Percentiles rank a stretch among this genome's conserved stretches.
Evolutionary conservation across 2,113 vertebrate species (phyloP).

Genomic region (Terrapene triunguis): DNA sequence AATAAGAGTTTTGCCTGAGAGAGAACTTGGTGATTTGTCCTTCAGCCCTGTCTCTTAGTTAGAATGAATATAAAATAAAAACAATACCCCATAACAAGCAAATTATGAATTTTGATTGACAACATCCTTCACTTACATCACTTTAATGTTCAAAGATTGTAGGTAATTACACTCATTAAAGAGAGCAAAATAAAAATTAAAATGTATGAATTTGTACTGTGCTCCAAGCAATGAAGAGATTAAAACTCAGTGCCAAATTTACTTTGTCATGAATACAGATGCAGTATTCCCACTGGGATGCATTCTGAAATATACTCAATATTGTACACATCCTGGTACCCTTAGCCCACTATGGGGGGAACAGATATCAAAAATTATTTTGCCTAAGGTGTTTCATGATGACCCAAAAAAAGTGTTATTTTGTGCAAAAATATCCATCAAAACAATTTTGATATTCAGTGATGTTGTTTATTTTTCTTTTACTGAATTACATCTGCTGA

Average conservation of each 20-base stretch:
- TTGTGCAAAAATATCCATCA: neutral
- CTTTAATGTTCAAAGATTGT: conserved; percentile 62
- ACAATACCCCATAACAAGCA: conserved; percentile 30
- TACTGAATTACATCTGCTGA: neutral
- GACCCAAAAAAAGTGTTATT: neutral
- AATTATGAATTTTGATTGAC: conserved; percentile 62
- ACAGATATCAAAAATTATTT: conserved; percentile 18
- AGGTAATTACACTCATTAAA: conserved; percentile 70
- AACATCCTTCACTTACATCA: conserved; percentile 30
- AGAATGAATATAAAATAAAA: conserved; percentile 48
- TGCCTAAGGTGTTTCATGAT: neutral
- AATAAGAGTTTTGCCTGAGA: neutral
- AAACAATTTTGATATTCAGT: neutral
- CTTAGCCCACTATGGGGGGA: neutral
- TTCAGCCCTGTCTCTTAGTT: conserved; percentile 10
- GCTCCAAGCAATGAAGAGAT: conserved; percentile 57
- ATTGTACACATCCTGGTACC: conserved; percentile 39
- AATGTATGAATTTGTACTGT: conserved; percentile 68
- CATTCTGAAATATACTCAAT: conserved; percentile 51
- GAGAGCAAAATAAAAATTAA: conserved; percentile 69
- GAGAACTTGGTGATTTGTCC: neutral
- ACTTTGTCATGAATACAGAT: conserved; percentile 61
- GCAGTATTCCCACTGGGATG: conserved; percentile 32
- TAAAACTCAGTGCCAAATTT: conserved; percentile 70
- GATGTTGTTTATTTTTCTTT: neutral